These are phyloP conservation scores for Lucinisca nassula DNA, from an alignment of 2,888 invertebrate genomes.

Conservation along the genomic window DNA sequence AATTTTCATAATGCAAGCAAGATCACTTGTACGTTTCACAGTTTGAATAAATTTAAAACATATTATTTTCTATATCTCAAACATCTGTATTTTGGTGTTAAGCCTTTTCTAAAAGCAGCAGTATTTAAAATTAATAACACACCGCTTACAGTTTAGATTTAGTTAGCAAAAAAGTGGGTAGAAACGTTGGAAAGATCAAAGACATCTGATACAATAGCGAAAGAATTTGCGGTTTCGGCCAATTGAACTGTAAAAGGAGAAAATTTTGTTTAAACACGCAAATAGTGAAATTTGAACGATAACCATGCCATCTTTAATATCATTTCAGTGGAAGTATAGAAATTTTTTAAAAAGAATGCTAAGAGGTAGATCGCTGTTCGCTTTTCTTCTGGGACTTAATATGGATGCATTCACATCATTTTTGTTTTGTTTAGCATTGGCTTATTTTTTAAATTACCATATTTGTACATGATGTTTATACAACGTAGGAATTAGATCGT, in stretches of 20 bases:
- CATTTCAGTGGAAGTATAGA: no score
- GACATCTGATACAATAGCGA: neutral
- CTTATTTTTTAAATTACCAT: neutral
- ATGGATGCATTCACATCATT: no score
- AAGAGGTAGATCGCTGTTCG: no score
- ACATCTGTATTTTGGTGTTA: neutral
- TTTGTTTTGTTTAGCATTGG: neutral
- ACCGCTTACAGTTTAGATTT: neutral
- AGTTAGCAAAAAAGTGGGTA: neutral
- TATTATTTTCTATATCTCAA: slow-evolving; percentile 3
- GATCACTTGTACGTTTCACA: neutral
- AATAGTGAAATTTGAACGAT: neutral
- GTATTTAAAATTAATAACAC: slow-evolving; percentile 11
- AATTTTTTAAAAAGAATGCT: no score
- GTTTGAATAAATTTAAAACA: neutral
- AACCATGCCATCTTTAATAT: neutral
- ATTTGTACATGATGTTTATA: neutral
- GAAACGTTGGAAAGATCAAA: neutral
- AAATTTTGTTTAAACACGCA: slow-evolving; percentile 8
- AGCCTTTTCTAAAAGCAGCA: neutral
- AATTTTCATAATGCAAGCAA: neutral
- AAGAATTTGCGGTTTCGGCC: neutral
- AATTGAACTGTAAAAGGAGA: neutral
- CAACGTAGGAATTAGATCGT: neutral
- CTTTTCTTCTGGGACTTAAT: no score